Conservation (phyloP, 2,113 vertebrate species). For the Corvus moneduloides region DNA sequence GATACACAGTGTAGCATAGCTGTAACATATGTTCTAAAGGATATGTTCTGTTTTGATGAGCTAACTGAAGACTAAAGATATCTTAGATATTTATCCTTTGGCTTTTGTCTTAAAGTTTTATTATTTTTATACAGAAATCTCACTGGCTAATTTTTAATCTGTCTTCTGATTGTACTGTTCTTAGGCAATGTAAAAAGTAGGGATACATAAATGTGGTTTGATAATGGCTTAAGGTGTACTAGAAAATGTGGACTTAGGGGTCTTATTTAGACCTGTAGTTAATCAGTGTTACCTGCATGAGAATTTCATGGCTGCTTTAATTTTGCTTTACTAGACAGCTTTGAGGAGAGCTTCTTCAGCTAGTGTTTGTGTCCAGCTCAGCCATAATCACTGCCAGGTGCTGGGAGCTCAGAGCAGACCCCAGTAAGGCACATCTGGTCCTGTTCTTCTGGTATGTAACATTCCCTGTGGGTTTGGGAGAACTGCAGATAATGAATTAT, state of each 20-base stretch:
- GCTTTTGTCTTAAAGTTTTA: conserved; percentile 75
- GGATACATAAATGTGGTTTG: neutral
- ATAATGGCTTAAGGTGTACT: conserved; percentile 46
- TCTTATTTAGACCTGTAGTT: conserved; percentile 54
- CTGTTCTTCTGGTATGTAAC: neutral
- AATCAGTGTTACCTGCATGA: conserved; percentile 45
- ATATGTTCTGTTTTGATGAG: conserved; percentile 50
- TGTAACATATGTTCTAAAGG: conserved; percentile 68
- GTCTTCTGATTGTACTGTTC: conserved; percentile 67
- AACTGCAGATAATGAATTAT: neutral
- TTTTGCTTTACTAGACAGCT: conserved; percentile 26
- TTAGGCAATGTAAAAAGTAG: conserved; percentile 56
- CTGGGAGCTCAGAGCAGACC: neutral
- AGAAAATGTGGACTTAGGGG: conserved; percentile 30
- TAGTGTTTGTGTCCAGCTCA: neutral
- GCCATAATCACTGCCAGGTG: neutral
- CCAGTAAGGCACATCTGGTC: neutral
- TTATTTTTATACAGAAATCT: conserved; percentile 79
- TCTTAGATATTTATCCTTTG: conserved; percentile 78
- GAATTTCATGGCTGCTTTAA: neutral
- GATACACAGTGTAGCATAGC: conserved; percentile 55
- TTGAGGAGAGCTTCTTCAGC: conserved; percentile 18
- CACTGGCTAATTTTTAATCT: conserved; percentile 74
- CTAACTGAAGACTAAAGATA: conserved; percentile 70
- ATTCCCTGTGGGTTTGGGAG: neutral